Evolutionary conservation across 2,888 invertebrate species (phyloP), one percentile per base, ranked within the genome.

Genomic region (Pemphredon lugubris): DNA sequence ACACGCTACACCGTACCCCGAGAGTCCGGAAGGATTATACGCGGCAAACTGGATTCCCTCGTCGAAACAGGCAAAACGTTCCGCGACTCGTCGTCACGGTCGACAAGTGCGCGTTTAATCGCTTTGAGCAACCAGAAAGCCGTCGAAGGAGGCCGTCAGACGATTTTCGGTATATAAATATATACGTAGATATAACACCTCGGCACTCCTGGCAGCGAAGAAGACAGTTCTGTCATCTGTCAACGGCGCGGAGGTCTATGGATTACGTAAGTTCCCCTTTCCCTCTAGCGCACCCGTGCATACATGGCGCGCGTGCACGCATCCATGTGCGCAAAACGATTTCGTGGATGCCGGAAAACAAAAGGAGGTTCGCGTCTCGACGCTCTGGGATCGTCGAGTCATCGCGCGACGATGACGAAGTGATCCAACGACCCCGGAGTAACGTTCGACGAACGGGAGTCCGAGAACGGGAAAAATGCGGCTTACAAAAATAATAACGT

Each of bases 181-280:
- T 50, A 47, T 69, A 73, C 66, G 78, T 65, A 73, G 70, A 67
- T 53, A 51, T 66, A 69, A 58, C n/a, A n/a, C 81, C 73, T 77
- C 74, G 71, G 69, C 59, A 73, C 63, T 74, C 75, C 83, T 83
- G 84, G 79, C 85, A 82, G 58, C 72, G 68, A 59, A 73, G 78
- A 81, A 83, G 82, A 80, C 77, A 75, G 76, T 83, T 81, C 83
- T 86, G 84, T 87, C 86, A 87, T 85, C 84, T 77, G 86, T 86
- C 86, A 85, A 75, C 84, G 79, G 79, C 80, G 83, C 70, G 75
- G 84, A 82, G 82, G 85, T 82, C 80, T 82, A 78, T 79, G 76
- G 75, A 80, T 87, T 86, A 84, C 84, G 80, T 86, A 86, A 86
- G 44, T 23, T 47, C 20, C 16, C 11, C 48, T 50, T 16, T 32